Conservation (phyloP, 37 sponge, comb jelly and placozoan species). For the Aplysina aerophoba region DNA sequence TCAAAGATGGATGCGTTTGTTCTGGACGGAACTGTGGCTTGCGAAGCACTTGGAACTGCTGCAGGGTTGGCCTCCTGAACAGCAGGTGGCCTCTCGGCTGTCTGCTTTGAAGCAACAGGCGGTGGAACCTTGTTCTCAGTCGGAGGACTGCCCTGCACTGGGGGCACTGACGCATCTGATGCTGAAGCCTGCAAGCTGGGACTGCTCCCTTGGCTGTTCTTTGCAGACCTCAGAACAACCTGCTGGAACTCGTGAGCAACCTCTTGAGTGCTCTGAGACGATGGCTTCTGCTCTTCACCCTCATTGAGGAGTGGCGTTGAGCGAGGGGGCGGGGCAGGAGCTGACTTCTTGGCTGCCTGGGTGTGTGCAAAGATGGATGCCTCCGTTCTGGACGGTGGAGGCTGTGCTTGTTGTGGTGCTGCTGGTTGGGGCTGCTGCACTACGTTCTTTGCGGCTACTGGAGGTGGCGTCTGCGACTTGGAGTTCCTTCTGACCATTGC, state of each 20-base stretch:
- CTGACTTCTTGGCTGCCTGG: not conserved
- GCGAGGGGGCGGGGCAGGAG: constrained; percentile 21
- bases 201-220: not conserved
- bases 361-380: constrained; percentile 9
- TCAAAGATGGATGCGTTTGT: constrained; percentile 15
- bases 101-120: not conserved
- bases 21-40: not conserved
- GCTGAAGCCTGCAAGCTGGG: not conserved
- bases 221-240: not conserved
- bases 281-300: no score
- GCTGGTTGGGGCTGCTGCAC: not conserved
- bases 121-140: not conserved
- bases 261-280: not conserved
- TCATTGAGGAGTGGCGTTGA: not conserved
- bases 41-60: not conserved
- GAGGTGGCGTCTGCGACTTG: constrained; percentile 22
- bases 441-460: not conserved
- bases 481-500: not conserved
- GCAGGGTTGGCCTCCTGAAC: not conserved
- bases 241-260: constrained; percentile 10
- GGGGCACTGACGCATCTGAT: constrained; percentile 17
- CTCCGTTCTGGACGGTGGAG: constrained; percentile 3
- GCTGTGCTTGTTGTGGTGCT: not conserved
- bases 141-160: not conserved
- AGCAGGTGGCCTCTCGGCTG: not conserved